A percentile compares a stretch with the other conserved stretches of the same genome.
Evolutionary conservation across 2,888 invertebrate species (phyloP).

Genomic region (Drosophila cognata): DNA sequence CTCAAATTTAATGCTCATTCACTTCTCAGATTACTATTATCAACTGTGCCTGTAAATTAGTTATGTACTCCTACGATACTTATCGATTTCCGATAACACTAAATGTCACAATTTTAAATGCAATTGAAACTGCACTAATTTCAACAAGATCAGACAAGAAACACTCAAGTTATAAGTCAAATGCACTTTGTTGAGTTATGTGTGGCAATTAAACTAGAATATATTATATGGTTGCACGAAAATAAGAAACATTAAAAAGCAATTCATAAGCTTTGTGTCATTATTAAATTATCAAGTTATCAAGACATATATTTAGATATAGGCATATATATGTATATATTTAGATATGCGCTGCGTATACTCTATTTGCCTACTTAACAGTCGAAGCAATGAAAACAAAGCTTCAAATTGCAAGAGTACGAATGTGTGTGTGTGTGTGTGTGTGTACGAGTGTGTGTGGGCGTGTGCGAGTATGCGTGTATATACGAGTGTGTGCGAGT

Average conservation of each 20-base stretch:
- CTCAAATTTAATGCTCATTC: too few species aligned
- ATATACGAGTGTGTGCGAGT: conserved; percentile 2
- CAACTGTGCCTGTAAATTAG: too few species aligned
- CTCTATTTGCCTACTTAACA: conserved; percentile 45
- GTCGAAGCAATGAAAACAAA: conserved; percentile 30
- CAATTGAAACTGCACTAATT: background rate
- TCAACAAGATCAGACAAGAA: background rate
- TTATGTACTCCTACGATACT: background rate
- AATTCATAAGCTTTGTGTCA: background rate
- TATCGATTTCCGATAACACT: too few species aligned
- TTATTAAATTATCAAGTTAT: background rate
- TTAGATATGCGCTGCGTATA: conserved; percentile 25
- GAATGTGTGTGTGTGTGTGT: conserved; percentile 16
- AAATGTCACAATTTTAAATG: too few species aligned
- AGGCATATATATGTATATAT: background rate
- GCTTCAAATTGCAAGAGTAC: conserved; percentile 3
- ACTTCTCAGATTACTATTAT: background rate
- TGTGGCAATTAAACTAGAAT: background rate
- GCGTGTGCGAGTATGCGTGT: conserved; percentile 8
- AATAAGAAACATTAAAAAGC: too few species aligned
- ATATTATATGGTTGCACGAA: background rate
- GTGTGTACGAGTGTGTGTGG: background rate
- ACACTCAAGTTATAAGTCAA: background rate
- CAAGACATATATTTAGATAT: background rate
- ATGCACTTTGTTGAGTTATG: background rate